These are phyloP conservation scores for Zaprionus kolodkinae DNA, from an alignment of 1,140 invertebrate species.

Conservation along the genomic window DNA sequence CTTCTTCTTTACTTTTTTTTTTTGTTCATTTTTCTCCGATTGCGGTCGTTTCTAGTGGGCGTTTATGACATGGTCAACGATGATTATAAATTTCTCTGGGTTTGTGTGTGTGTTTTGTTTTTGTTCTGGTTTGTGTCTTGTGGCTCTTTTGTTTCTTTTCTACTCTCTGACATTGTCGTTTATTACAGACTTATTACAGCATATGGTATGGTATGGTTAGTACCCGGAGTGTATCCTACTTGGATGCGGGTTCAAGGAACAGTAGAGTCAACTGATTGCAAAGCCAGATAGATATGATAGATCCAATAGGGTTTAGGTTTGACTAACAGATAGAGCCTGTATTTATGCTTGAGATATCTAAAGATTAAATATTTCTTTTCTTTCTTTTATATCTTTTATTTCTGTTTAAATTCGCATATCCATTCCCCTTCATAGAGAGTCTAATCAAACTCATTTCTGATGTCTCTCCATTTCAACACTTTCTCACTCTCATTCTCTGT, in stretches of 20 bases:
- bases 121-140: slow-evolving; percentile 4
- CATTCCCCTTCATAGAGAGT: not conserved
- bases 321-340: too few species aligned
- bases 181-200: slow-evolving; percentile 60
- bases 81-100: slow-evolving; percentile 70
- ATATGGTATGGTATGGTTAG: slow-evolving; percentile 57
- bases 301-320: slow-evolving; percentile 4
- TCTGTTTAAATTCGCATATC: not conserved
- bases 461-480: slow-evolving; percentile 7
- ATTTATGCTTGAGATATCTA: not conserved
- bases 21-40: slow-evolving; percentile 27
- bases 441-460: not conserved
- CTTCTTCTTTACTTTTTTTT: slow-evolving; percentile 27
- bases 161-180: slow-evolving; percentile 23
- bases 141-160: slow-evolving; percentile 17
- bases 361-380: not conserved
- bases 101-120: slow-evolving; percentile 43
- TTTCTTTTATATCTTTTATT: not conserved
- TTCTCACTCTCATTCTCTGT: not conserved
- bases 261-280: not conserved
- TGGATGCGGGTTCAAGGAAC: not conserved
- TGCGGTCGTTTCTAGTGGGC: slow-evolving; percentile 51
- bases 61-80: slow-evolving; percentile 73
- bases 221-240: not conserved
- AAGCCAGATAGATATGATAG: not conserved